These are phyloP conservation scores for Atlantisia rogersi DNA, from an alignment of 2,113 vertebrate species.

Conservation along the genomic window DNA sequence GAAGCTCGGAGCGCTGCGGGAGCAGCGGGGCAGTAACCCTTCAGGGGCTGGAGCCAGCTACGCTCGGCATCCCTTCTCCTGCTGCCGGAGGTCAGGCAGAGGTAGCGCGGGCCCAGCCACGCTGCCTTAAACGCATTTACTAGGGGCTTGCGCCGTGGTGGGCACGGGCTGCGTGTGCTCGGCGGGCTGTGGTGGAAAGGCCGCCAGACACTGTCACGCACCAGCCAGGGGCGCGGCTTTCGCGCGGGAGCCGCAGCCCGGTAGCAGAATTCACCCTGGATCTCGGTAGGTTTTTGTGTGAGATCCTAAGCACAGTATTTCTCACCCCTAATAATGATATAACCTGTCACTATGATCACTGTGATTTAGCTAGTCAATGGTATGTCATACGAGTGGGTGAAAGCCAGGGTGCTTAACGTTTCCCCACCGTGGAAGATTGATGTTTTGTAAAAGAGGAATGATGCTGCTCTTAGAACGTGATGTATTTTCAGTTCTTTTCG, in stretches of 20 bases:
- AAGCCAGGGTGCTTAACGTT: not conserved
- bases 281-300: not conserved
- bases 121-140: fast-evolving
- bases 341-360: not conserved
- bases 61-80: no score
- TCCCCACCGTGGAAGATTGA: not conserved
- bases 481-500: not conserved
- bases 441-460: not conserved
- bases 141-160: fast-evolving
- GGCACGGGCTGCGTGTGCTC: not conserved
- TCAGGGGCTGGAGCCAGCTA: not conserved
- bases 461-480: not conserved
- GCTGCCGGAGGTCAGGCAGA: not conserved
- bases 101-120: fast-evolving
- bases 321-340: not conserved
- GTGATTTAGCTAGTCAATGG: not conserved
- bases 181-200: not conserved
- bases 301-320: not conserved
- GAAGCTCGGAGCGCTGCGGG: not conserved
- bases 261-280: not conserved
- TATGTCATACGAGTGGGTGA: not conserved
- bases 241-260: not conserved
- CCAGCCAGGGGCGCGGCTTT: not conserved
- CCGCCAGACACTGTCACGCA: not conserved
- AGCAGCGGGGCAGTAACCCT: no score